A percentile compares a stretch with the other conserved stretches of the same genome.
Evolutionary conservation across 2,797 vertebrate species (phyloP).

Genomic region (Luscinia luscinia): DNA sequence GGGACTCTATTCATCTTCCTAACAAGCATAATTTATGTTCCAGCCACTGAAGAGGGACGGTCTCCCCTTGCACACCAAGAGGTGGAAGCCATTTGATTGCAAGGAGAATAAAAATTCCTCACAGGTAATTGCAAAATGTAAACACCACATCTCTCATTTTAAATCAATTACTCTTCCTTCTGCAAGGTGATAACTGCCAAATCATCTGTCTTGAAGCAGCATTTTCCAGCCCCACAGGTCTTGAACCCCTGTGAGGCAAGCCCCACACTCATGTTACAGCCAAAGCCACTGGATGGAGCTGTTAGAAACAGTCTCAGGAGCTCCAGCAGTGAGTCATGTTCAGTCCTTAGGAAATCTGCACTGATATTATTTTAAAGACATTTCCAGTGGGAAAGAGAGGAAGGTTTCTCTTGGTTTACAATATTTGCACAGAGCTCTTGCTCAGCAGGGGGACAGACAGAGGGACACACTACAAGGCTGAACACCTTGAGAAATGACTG

Average conservation of each 20-base stretch:
- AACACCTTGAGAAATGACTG: neutral
- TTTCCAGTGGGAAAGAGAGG: neutral
- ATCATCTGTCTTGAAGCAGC: neutral
- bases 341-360: neutral
- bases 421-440: neutral
- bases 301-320: neutral
- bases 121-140: neutral
- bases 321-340: neutral
- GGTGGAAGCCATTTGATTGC: neutral
- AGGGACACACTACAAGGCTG: neutral
- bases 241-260: neutral
- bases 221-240: neutral
- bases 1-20: neutral
- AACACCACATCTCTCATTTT: neutral
- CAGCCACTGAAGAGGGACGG: neutral
- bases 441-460: neutral
- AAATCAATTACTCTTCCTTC: neutral
- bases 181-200: neutral
- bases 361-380: neutral
- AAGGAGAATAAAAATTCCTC: neutral
- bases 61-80: neutral
- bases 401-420: neutral
- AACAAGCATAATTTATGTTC: neutral
- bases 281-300: conserved; percentile 59
- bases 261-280: neutral